Percentiles rank a stretch among this genome's conserved stretches.
Conservation (phyloP, 2,113 vertebrate genomes). For the Salvelinus alpinus region DNA sequence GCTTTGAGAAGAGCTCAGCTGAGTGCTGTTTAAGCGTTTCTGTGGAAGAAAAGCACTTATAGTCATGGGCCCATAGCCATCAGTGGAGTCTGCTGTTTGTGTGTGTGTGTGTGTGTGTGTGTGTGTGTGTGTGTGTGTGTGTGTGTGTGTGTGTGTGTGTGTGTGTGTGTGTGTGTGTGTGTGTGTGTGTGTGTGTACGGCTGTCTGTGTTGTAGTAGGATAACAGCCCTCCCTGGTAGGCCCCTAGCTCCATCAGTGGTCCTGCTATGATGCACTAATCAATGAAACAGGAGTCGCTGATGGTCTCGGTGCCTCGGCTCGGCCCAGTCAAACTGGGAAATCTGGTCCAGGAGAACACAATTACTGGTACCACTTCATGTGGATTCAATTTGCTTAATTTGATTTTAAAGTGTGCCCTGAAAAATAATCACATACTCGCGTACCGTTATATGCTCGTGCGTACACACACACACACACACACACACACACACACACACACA, state of each 20-base stretch:
- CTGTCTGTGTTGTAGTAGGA: not conserved
- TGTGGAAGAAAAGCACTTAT: constrained; percentile 30
- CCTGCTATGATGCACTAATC: constrained; percentile 52
- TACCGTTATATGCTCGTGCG: not conserved
- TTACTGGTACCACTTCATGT: constrained; percentile 54
- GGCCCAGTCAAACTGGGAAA: constrained; percentile 34
- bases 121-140: constrained; percentile 7
- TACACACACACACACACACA: not conserved
- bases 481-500: not conserved
- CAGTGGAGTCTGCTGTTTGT: constrained; percentile 14
- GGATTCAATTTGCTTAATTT: constrained; percentile 43
- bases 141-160: constrained; percentile 9
- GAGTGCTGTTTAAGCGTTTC: constrained; percentile 32
- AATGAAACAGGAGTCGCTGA: constrained; percentile 48
- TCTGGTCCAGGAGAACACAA: constrained; percentile 51
- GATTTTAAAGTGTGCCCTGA: constrained; percentile 48
- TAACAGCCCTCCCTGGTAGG: constrained; percentile 48
- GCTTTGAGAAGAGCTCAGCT: constrained; percentile 31
- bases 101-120: constrained; percentile 12
- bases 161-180: constrained; percentile 10
- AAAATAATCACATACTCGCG: not conserved
- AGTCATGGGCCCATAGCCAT: too few relatives aligned
- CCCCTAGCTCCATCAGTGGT: constrained; percentile 27
- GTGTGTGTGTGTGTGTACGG: constrained; percentile 3
- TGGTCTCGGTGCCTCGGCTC: constrained; percentile 38